Conservation (phyloP, 2,113 vertebrate species). For the Henicopernis longicauda region DNA sequence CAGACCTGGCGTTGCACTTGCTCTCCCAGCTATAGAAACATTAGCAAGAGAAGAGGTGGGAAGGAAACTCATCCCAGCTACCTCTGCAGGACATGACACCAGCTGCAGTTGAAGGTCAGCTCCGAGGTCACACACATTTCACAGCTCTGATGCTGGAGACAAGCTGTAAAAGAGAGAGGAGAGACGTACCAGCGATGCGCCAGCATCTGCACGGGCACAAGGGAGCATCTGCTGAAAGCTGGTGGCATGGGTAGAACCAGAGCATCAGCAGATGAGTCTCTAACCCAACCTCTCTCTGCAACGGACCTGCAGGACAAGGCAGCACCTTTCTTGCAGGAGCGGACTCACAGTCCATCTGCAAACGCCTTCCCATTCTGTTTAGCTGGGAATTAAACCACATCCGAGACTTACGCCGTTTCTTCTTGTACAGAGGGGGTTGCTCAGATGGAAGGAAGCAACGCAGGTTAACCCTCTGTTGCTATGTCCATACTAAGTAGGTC, state of each 20-base stretch:
- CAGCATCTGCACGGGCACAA: not conserved
- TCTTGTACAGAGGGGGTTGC: fast-evolving
- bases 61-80: slow-evolving; percentile 20
- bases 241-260: not conserved
- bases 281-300: not conserved
- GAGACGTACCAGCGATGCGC: fast-evolving
- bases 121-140: slow-evolving; percentile 80
- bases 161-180: slow-evolving; percentile 75
- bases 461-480: too few species aligned
- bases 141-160: slow-evolving; percentile 87
- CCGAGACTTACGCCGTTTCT: not conserved
- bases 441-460: not conserved
- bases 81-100: slow-evolving; percentile 95
- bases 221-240: not conserved
- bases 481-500: fast-evolving
- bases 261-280: fast-evolving
- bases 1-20: not conserved
- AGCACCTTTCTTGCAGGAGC: not conserved
- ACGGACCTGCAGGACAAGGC: not conserved
- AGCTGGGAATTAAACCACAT: not conserved
- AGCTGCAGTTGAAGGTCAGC: slow-evolving; percentile 85
- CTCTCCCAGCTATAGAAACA: not conserved
- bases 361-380: fast-evolving
- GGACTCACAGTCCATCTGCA: not conserved
- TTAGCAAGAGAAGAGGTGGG: not conserved